These are phyloP conservation scores for Trimorus sp. DNA, from an alignment of 2,888 invertebrate genomes.

Conservation along the genomic window DNA sequence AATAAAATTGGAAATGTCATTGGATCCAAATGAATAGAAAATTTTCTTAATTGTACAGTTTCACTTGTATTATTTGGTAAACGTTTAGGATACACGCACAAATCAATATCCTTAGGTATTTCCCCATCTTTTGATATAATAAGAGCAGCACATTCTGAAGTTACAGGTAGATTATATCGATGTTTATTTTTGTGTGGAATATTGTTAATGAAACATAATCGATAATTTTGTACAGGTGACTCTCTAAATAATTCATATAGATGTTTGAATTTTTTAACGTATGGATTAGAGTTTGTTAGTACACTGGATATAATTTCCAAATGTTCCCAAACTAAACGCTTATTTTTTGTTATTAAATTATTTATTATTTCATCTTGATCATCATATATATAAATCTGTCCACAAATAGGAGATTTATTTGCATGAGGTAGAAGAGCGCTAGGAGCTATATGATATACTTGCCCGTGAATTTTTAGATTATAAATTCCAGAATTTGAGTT, in stretches of 20 bases:
- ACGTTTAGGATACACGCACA: slow-evolving; percentile 39
- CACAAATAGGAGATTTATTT: background rate
- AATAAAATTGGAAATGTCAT: slow-evolving; percentile 41
- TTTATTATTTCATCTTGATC: slow-evolving; percentile 11
- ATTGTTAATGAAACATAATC: slow-evolving; percentile 18
- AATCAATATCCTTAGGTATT: slow-evolving; percentile 32
- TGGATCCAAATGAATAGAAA: slow-evolving; percentile 48
- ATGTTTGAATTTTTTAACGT: slow-evolving; percentile 31
- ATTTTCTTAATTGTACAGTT: slow-evolving; percentile 25
- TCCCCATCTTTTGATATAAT: slow-evolving; percentile 23
- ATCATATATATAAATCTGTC: slow-evolving; percentile 39
- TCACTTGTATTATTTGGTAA: background rate
- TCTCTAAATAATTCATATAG: slow-evolving; percentile 22
- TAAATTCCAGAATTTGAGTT: slow-evolving; percentile 34
- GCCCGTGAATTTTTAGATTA: slow-evolving; percentile 54
- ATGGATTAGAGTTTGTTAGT: slow-evolving; percentile 19
- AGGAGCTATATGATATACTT: slow-evolving; percentile 22
- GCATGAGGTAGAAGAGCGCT: background rate
- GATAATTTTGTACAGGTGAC: slow-evolving; percentile 2
- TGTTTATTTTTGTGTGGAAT: slow-evolving; percentile 13
- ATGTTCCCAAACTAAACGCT: slow-evolving; percentile 26
- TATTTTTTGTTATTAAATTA: slow-evolving; percentile 21
- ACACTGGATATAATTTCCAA: slow-evolving; percentile 16
- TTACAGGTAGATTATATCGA: slow-evolving; percentile 25
- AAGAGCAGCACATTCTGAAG: slow-evolving; percentile 36